Conservation (phyloP, 2,888 invertebrate species). For the Charanyca ferruginea region DNA sequence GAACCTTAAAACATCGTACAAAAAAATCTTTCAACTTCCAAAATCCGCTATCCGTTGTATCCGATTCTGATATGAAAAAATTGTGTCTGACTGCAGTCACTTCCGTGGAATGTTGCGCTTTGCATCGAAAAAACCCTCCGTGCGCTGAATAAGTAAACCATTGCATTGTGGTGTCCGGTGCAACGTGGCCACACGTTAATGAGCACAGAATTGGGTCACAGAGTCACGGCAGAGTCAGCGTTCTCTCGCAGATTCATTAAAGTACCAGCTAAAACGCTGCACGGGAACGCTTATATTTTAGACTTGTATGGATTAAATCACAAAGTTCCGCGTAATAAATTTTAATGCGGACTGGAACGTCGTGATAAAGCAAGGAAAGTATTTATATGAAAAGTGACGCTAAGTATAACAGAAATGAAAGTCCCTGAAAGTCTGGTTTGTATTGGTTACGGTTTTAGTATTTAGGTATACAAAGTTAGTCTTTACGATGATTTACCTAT, state of each 20-base stretch:
- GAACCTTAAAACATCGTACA: too few relatives aligned
- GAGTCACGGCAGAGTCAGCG: constrained; percentile 67
- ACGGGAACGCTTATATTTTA: constrained; percentile 55
- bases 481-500: constrained; percentile 12
- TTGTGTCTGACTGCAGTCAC: constrained; percentile 55
- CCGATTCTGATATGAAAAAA: constrained; percentile 58
- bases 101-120: constrained; percentile 55
- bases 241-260: constrained; percentile 65
- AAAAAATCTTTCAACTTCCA: too few relatives aligned
- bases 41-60: constrained; percentile 31
- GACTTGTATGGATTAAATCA: constrained; percentile 48
- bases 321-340: constrained; percentile 35
- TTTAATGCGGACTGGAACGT: constrained; percentile 22
- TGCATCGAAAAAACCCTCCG: constrained; percentile 65
- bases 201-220: constrained; percentile 81
- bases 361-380: constrained; percentile 11
- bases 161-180: constrained; percentile 79
- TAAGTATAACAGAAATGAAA: constrained; percentile 5
- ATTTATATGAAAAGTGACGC: not conserved
- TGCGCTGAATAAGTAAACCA: constrained; percentile 80
- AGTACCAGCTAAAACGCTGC: constrained; percentile 60
- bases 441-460: not conserved
- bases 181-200: constrained; percentile 84
- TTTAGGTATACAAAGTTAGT: constrained; percentile 3
- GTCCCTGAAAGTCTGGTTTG: not conserved